These are phyloP conservation scores for Hymenochirus boettgeri DNA, from an alignment of 2,113 vertebrate species.

Conservation along the genomic window DNA sequence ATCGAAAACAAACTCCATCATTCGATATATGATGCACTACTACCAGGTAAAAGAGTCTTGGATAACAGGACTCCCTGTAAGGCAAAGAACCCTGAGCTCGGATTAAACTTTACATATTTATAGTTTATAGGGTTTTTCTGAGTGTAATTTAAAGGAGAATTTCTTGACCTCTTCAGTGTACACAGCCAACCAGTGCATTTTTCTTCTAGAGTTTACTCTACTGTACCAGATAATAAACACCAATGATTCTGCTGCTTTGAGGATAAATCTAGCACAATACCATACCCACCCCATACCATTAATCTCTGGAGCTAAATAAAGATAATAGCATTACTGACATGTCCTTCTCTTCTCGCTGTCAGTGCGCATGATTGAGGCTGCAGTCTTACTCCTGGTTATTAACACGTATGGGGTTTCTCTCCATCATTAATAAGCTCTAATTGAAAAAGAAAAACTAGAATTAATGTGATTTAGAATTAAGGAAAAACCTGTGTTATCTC, in stretches of 20 bases:
- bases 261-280: neutral
- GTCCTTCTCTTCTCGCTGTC: conserved; percentile 23
- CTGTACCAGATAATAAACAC: conserved; percentile 12
- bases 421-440: neutral
- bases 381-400: neutral
- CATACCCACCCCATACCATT: conserved; percentile 23
- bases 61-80: too few species aligned
- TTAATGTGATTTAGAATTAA: conserved; percentile 12
- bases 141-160: neutral
- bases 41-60: too few species aligned
- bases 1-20: too few species aligned
- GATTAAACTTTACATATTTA: neutral
- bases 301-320: conserved; percentile 21
- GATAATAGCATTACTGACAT: conserved; percentile 26
- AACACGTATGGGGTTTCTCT: neutral
- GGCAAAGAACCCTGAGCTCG: too few species aligned
- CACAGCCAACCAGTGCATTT: neutral
- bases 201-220: neutral
- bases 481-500: neutral
- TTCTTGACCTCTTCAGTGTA: neutral
- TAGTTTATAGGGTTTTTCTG: neutral
- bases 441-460: conserved; percentile 9
- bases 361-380: conserved; percentile 15
- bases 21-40: too few species aligned
- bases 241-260: conserved; percentile 6